phyloP scores from a whole-genome alignment of 2,888 invertebrate genomes.

The Leucoptera coffeella region DNA sequence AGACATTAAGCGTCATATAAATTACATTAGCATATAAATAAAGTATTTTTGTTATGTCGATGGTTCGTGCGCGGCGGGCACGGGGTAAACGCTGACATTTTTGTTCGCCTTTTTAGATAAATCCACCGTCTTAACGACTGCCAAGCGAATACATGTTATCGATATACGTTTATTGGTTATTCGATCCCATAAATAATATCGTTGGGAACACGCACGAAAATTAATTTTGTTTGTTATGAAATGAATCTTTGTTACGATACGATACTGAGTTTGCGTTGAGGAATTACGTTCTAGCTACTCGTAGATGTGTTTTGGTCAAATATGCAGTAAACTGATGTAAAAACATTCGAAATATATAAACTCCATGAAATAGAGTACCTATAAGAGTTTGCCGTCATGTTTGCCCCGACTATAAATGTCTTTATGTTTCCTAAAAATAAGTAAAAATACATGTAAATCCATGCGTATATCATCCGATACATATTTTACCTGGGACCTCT shows the following conservation, averaged over 20 bases:
- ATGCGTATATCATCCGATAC: too few relatives aligned
- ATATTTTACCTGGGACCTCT: too few relatives aligned
- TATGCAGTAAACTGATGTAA: too few relatives aligned
- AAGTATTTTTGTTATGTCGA: constrained; percentile 48
- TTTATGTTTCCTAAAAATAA: too few relatives aligned
- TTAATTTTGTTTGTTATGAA: constrained; percentile 35
- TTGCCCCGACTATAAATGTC: too few relatives aligned
- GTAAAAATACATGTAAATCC: too few relatives aligned
- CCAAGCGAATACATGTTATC: constrained; percentile 48
- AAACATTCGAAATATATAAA: too few relatives aligned
- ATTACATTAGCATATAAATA: constrained; percentile 55
- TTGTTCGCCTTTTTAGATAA: constrained; percentile 49
- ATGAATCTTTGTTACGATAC: constrained; percentile 8
- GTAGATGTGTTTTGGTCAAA: too few relatives aligned
- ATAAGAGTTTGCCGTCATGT: too few relatives aligned
- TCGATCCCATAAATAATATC: constrained; percentile 44
- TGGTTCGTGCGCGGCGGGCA: constrained; percentile 18
- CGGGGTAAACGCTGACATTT: constrained; percentile 38
- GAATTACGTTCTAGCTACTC: too few relatives aligned
- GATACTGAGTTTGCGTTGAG: too few relatives aligned
- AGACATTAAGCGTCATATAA: constrained; percentile 54
- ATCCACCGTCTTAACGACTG: constrained; percentile 45
- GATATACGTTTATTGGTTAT: constrained; percentile 47
- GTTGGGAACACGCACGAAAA: constrained; percentile 32
- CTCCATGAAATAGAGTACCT: too few relatives aligned